Evolutionary conservation across 1,140 invertebrate genomes (phyloP).

Genomic region (Dendroctonus ponderosae): DNA sequence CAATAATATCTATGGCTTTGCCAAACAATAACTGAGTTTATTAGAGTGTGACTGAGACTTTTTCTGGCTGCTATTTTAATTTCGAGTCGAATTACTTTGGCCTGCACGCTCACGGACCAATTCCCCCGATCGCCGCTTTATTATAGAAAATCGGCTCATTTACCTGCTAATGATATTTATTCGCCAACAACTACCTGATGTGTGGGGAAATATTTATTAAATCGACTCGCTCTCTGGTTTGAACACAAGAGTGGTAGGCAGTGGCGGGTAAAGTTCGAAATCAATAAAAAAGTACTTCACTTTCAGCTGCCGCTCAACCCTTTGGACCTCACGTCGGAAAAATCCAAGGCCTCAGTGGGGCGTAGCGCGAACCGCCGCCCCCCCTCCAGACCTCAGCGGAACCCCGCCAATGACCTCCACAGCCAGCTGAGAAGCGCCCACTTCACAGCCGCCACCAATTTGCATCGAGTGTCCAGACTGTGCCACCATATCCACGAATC

Average conservation of each 20-base stretch:
- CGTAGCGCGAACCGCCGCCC: slow-evolving; percentile 53
- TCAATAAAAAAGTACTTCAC: no score
- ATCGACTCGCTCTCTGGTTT: no score
- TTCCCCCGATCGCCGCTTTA: neutral
- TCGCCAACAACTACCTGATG: no score
- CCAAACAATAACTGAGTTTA: slow-evolving; percentile 16
- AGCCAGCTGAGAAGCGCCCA: slow-evolving; percentile 35
- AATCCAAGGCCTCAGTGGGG: slow-evolving; percentile 54
- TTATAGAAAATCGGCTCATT: no score
- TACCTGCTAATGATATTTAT: no score
- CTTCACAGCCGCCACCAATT: slow-evolving; percentile 41
- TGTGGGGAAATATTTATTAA: no score
- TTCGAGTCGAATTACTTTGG: slow-evolving; percentile 5
- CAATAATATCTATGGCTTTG: slow-evolving; percentile 11
- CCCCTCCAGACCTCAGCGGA: slow-evolving; percentile 49
- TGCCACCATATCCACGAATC: slow-evolving; percentile 47
- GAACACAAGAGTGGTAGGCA: no score
- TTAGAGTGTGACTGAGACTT: slow-evolving; percentile 21
- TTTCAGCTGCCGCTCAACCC: slow-evolving; percentile 55
- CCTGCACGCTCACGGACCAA: slow-evolving; percentile 2
- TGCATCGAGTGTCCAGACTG: slow-evolving; percentile 50
- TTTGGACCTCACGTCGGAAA: slow-evolving; percentile 54
- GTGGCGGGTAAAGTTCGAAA: no score
- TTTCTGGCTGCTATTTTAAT: slow-evolving; percentile 11
- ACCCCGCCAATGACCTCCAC: slow-evolving; percentile 16